Evolutionary conservation across 2,888 invertebrate genomes (phyloP), one percentile per base, ranked within the genome.

Genomic region (Polyommatus icarus): DNA sequence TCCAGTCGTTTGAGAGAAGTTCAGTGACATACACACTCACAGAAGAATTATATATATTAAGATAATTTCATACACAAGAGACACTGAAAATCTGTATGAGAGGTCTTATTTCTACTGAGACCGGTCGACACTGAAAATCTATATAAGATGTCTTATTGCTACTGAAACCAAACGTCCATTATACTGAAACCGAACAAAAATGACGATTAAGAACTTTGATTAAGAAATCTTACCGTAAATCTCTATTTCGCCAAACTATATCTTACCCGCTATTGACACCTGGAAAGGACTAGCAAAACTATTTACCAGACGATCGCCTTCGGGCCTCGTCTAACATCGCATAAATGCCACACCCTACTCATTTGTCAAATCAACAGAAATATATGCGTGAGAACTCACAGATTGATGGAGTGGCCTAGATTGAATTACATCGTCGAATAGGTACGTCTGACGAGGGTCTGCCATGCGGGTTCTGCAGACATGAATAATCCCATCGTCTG

Each of bases 331-430:
- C 86, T 86, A 75, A 82, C 83, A 84, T 82, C 83, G 85, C 84
- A 84, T 83, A 85, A 87, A 85, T 82, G 85, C 85, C 86, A 87
- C 89, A 93, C 93, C 93, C 93, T 93, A 88, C 91, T 94, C 93
- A 94, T 94, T 94, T 94, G 93, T 94, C 93, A 93, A 94, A 93
- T 94, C 93, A 94, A 90, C 92, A 91, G 91, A 92, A 93, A 93
- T 93, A 91, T 94, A 93, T 93, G 92, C 92, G 91, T 90, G 91
- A 91, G 90, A 91, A 91, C 89, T 90, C 88, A 90, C 92, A 92
- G 93, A 93, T 93, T 94, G 93, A 93, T 93, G 93, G 91, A 87
- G 87, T 89, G 88, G 90, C 89, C 91, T 91, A 91, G 93, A 93
- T 93, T 93, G 93, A 93, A 94, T 93, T 93, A 93, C 93, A 91